These are phyloP conservation scores for Ophion ventricosus DNA, from an alignment of 2,888 invertebrate genomes.

Conservation along the genomic window DNA sequence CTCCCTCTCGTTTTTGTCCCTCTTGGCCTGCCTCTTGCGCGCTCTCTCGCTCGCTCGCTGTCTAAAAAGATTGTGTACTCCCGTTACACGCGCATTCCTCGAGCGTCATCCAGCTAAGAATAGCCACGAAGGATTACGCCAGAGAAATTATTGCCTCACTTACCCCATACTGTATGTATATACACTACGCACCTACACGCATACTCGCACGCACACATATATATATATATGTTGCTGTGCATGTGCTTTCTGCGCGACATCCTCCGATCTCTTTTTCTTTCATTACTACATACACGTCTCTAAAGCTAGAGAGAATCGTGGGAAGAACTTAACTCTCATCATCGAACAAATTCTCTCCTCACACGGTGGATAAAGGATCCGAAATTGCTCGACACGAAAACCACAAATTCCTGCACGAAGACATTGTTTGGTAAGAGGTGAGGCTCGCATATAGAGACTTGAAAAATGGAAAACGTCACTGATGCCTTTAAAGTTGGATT, in stretches of 20 bases:
- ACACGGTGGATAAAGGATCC: not conserved
- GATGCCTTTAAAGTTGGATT: not conserved
- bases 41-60: slow-evolving; percentile 36
- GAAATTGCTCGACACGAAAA: not conserved
- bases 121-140: slow-evolving; percentile 68
- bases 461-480: not conserved
- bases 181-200: not conserved
- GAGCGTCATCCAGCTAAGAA: slow-evolving; percentile 73
- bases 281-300: slow-evolving; percentile 12
- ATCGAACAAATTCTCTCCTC: slow-evolving; percentile 42
- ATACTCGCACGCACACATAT: not conserved
- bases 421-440: not conserved
- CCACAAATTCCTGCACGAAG: not conserved
- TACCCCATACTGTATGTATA: slow-evolving; percentile 41
- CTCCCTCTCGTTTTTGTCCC: slow-evolving; percentile 17
- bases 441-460: not conserved
- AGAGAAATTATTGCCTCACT: slow-evolving; percentile 68
- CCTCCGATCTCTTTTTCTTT: slow-evolving; percentile 24
- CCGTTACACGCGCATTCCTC: slow-evolving; percentile 71
- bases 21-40: slow-evolving; percentile 19
- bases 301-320: slow-evolving; percentile 47
- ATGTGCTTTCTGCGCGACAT: slow-evolving; percentile 21
- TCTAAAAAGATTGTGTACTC: slow-evolving; percentile 61
- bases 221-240: too few species aligned
- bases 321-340: slow-evolving; percentile 54